Conservation (phyloP, 2,888 invertebrate species). For the Athrips mouffetella region DNA sequence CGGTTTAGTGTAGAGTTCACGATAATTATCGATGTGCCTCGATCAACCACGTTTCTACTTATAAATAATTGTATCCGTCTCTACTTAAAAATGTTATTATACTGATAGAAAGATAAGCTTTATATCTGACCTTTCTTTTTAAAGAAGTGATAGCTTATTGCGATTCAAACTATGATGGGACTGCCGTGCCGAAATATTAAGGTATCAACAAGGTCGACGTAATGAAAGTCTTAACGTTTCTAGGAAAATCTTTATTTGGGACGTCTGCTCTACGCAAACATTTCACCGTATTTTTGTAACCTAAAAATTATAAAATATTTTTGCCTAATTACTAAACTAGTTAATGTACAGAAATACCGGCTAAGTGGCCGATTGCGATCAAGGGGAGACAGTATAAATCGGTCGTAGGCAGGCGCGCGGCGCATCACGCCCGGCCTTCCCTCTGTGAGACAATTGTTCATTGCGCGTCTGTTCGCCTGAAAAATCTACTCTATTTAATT, state of each 20-base stretch:
- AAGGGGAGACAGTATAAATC: constrained; percentile 20
- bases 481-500: constrained; percentile 73
- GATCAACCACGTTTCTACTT: no score
- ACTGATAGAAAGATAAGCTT: no score
- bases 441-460: constrained; percentile 64
- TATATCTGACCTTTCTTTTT: no score
- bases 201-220: not conserved
- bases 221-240: not conserved
- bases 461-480: constrained; percentile 56
- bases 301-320: not conserved
- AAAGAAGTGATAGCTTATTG: not conserved
- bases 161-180: not conserved
- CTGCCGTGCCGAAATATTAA: not conserved
- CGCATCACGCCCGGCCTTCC: constrained; percentile 53
- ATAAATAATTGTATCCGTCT: no score
- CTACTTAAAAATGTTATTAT: no score
- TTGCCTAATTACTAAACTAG: not conserved
- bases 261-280: no score
- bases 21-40: no score
- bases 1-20: no score
- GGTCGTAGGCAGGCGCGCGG: constrained; percentile 23
- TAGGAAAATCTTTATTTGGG: not conserved
- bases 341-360: constrained; percentile 13
- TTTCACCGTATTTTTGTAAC: no score
- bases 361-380: constrained; percentile 21